Conservation (phyloP, 1,140 invertebrate species). For the Heliconius hermathena region DNA sequence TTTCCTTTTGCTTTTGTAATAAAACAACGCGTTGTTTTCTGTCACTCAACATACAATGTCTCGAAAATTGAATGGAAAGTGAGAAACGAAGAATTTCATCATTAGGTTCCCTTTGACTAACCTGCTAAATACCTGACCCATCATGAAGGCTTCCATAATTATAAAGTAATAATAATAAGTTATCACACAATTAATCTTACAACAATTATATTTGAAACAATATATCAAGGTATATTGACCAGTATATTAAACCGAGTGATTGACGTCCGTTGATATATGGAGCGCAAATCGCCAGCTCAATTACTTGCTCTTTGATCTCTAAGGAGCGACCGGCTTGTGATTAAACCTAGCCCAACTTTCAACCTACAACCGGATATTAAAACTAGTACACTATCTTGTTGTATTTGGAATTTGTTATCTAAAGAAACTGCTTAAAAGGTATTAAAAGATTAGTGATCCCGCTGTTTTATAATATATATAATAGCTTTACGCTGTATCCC, state of each 20-base stretch:
- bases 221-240: conserved; percentile 13
- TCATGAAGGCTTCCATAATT: too few relatives aligned
- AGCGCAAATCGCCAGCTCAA: conserved; percentile 34
- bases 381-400: conserved; percentile 27
- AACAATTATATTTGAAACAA: conserved; percentile 10
- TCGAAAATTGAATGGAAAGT: too few relatives aligned
- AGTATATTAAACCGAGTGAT: conserved; percentile 30
- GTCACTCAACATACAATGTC: too few relatives aligned
- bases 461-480: too few relatives aligned
- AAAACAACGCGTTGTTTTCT: too few relatives aligned
- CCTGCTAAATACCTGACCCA: too few relatives aligned
- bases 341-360: conserved; percentile 30
- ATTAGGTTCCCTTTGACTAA: too few relatives aligned
- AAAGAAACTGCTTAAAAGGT: not conserved
- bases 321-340: conserved; percentile 36
- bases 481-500: too few relatives aligned
- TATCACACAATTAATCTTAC: not conserved
- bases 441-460: too few relatives aligned
- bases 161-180: not conserved
- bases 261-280: conserved; percentile 30
- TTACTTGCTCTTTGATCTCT: conserved; percentile 39
- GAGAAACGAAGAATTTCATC: too few relatives aligned
- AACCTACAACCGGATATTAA: conserved; percentile 35
- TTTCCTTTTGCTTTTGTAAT: too few relatives aligned
- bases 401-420: conserved; percentile 18